Evolutionary conservation across 2,888 invertebrate species (phyloP), one percentile per base, ranked within the genome.

Genomic region (Penaeus monodon): DNA sequence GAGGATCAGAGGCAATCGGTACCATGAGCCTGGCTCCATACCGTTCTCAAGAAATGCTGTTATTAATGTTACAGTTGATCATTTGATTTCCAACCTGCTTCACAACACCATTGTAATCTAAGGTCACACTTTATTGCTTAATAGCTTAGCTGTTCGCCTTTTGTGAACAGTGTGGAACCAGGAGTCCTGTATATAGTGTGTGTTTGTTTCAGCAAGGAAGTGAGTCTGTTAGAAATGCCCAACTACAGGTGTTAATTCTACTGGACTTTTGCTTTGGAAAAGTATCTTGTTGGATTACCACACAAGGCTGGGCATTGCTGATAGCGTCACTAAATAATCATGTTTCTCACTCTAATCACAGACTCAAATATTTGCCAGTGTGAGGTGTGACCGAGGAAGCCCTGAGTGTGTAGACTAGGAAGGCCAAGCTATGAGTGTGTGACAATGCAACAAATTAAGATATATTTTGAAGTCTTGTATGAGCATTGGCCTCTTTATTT

Each of bases 311-410:
- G 80, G 85, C 79, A 85, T 80, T 85, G 85, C 77, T 63, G n/a
- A 70, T 70, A 49, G 38, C 64, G 64, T 80, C 79, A 73, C 70
- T 66, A 10, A 80, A 79, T 78, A 77, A 81, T 82, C 70, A 87
- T 83, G 86, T 83, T 87, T 87, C 82, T 87, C 82, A 85, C 70
- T 83, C 82, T 87, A 78, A 87, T 83, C 85, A 84, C 84, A 85
- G 85, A 87, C 86, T 81, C 86, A 78, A 57, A 87, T 83, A 86
- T 82, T 82, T 86, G 86, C 86, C 86, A 85, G 86, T 87, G 86
- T 87, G 86, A 87, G 86, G 86, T 87, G 86, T 87, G 86, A 87
- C 86, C 86, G 83, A 87, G 86, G 86, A 87, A 87, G 86, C 86
- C 79, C 86, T 87, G 86, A 87, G 86, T 87, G 86, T 83, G 86